Conservation (phyloP, 2,797 vertebrate genomes). For the Todus mexicanus region DNA sequence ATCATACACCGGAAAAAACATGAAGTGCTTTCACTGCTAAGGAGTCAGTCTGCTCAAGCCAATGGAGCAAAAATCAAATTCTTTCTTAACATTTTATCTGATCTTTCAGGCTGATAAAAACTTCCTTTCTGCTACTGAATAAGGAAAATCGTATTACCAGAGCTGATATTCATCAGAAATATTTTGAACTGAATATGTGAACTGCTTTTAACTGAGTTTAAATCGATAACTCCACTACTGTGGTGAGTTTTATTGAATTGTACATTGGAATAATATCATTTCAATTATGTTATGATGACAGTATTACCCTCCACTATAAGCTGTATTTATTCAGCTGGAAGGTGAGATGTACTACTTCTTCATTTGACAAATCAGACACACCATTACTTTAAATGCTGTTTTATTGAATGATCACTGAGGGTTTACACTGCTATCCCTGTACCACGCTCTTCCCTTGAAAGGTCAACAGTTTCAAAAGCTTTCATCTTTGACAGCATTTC, state of each 20-base stretch:
- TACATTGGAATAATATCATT: conserved; percentile 56
- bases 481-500: not conserved
- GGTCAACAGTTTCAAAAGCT: not conserved
- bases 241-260: conserved; percentile 65
- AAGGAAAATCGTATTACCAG: conserved; percentile 29
- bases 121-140: conserved; percentile 1
- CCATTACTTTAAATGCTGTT: not conserved
- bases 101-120: conserved; percentile 31
- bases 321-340: conserved; percentile 36
- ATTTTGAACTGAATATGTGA: conserved; percentile 56
- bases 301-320: conserved; percentile 13
- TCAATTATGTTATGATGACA: conserved; percentile 65
- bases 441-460: not conserved
- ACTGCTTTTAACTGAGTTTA: conserved; percentile 62
- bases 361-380: conserved; percentile 32
- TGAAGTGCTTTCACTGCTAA: not conserved
- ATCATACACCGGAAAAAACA: not conserved
- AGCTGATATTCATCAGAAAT: conserved; percentile 56
- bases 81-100: not conserved
- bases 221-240: conserved; percentile 57
- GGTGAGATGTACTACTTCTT: not conserved
- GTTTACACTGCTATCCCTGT: not conserved
- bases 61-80: not conserved
- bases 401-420: not conserved
- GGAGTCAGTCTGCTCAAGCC: not conserved